Evolutionary conservation across 2,113 vertebrate genomes (phyloP).

Genomic region (Cygnus atratus): DNA sequence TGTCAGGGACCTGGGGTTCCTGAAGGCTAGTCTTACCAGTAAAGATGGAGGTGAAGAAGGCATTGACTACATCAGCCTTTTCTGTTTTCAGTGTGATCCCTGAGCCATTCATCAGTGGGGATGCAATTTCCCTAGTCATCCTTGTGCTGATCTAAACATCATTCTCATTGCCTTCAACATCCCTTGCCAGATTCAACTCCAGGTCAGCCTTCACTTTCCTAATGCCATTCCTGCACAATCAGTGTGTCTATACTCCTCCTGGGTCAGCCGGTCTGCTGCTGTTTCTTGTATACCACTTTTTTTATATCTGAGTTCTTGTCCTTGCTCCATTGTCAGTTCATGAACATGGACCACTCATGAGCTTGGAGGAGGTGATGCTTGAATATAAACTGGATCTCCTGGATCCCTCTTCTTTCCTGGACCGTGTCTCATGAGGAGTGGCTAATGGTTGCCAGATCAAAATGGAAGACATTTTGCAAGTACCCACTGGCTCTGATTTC

Average conservation of each 20-base stretch:
- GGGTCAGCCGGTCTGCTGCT: not conserved
- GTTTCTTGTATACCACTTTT: not conserved
- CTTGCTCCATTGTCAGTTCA: not conserved
- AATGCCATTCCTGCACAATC: not conserved
- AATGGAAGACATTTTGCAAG: not conserved
- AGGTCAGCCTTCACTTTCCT: not conserved
- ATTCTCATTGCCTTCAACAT: not conserved
- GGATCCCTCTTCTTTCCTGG: not conserved
- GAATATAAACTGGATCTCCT: not conserved
- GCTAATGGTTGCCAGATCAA: not conserved
- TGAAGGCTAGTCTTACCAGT: not conserved
- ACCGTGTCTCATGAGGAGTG: accelerated
- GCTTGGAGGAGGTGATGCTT: not conserved
- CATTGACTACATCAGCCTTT: not conserved
- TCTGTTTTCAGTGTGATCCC: not conserved
- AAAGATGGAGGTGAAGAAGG: no score
- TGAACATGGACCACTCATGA: not conserved
- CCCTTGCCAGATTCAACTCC: not conserved
- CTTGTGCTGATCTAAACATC: not conserved
- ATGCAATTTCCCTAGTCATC: not conserved
- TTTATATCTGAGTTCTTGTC: no score
- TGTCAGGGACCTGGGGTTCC: not conserved
- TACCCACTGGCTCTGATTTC: not conserved
- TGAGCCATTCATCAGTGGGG: not conserved
- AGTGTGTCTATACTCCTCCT: not conserved